Percentiles rank a stretch among this genome's conserved stretches.
Conservation (phyloP, 1,140 invertebrate genomes). For the Drosophila bifasciata region DNA sequence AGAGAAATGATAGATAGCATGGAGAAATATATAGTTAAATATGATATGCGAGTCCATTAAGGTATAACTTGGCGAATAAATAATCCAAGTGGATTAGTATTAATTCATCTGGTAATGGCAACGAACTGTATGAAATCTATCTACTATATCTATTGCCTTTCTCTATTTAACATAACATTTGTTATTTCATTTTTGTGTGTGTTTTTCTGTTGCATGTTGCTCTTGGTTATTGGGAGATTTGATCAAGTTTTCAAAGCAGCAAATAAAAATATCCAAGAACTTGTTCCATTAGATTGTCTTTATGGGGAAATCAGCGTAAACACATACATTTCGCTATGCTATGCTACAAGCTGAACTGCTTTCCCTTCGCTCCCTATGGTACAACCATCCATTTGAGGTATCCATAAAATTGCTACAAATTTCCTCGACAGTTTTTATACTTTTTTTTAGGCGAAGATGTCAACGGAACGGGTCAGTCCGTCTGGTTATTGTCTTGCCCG, state of each 20-base stretch:
- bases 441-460: conserved; percentile 54
- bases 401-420: conserved; percentile 69
- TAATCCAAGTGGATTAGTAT: too few relatives aligned
- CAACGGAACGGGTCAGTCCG: conserved; percentile 31
- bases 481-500: conserved; percentile 46
- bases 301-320: conserved; percentile 32
- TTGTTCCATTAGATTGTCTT: conserved; percentile 5
- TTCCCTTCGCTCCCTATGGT: not conserved
- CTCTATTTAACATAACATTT: conserved; percentile 19
- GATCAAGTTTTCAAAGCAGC: conserved; percentile 45
- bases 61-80: too few relatives aligned
- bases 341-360: conserved; percentile 21
- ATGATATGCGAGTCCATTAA: too few relatives aligned
- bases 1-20: too few relatives aligned
- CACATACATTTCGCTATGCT: conserved; percentile 61
- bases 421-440: conserved; percentile 57
- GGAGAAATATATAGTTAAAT: too few relatives aligned
- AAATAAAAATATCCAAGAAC: conserved; percentile 5
- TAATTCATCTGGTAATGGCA: too few relatives aligned
- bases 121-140: too few relatives aligned
- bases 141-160: not conserved
- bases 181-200: conserved; percentile 18
- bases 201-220: conserved; percentile 14
- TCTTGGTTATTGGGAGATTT: conserved; percentile 48
- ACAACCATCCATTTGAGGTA: conserved; percentile 1